These are phyloP conservation scores for Antigone vipio DNA, from an alignment of 2,113 vertebrate species.

Conservation along the genomic window DNA sequence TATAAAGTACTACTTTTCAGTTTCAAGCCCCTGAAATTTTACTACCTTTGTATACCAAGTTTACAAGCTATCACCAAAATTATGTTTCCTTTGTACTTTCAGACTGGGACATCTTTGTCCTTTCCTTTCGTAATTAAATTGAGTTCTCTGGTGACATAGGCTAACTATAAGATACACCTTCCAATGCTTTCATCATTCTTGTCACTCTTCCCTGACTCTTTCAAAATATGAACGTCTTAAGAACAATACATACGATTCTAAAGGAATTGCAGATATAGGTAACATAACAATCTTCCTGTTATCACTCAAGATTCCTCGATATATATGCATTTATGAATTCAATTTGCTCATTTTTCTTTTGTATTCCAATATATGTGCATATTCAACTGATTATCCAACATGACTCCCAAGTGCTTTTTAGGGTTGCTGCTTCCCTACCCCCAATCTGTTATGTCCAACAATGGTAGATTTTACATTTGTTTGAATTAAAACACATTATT, in stretches of 20 bases:
- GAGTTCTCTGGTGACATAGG: neutral
- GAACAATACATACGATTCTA: neutral
- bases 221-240: neutral
- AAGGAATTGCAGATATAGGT: neutral
- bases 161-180: neutral
- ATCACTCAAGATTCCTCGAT: neutral
- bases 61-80: neutral
- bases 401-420: neutral
- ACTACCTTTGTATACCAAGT: neutral
- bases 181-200: neutral
- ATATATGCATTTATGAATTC: neutral
- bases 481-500: neutral
- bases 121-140: neutral
- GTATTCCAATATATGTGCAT: neutral
- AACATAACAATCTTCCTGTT: neutral
- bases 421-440: neutral
- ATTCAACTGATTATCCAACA: neutral
- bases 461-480: neutral
- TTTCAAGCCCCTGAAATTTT: neutral
- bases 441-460: neutral
- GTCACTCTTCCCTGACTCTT: neutral
- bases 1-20: neutral
- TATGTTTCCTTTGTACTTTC: neutral
- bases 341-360: neutral
- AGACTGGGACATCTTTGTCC: neutral